Conservation (phyloP, 2,888 invertebrate species). For the Chorisops tibialis region DNA sequence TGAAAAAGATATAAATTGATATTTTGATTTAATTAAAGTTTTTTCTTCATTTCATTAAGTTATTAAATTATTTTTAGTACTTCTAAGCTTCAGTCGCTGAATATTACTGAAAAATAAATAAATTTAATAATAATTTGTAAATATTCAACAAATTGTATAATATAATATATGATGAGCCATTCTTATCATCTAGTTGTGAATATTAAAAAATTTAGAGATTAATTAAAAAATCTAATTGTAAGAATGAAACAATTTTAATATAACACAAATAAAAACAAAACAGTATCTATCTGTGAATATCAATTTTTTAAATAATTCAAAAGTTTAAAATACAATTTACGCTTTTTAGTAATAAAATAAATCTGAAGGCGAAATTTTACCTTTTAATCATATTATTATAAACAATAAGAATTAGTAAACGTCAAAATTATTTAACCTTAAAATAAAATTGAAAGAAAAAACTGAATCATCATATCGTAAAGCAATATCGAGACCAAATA, state of each 20-base stretch:
- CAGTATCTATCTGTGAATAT: slow-evolving; percentile 24
- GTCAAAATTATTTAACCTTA: background rate
- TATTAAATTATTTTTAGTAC: too few species aligned
- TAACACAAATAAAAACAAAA: slow-evolving; percentile 1
- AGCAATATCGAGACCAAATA: slow-evolving; percentile 8
- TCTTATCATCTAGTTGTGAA: background rate
- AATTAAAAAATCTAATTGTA: background rate
- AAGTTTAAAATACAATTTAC: too few species aligned
- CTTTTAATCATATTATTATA: background rate
- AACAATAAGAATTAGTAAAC: slow-evolving; percentile 2
- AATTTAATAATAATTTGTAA: too few species aligned
- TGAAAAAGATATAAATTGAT: too few species aligned
- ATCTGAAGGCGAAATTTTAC: background rate
- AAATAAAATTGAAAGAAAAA: background rate
- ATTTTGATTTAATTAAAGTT: too few species aligned
- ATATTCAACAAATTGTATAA: too few species aligned
- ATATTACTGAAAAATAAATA: too few species aligned
- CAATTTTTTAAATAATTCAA: slow-evolving; percentile 7
- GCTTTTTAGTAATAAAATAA: too few species aligned
- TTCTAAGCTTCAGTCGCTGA: too few species aligned
- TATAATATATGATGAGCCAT: background rate
- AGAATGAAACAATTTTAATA: background rate
- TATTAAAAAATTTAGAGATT: background rate
- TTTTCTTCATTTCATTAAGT: too few species aligned
- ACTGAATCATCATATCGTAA: slow-evolving; percentile 20